Evolutionary conservation across 2,797 vertebrate genomes (phyloP).

Genomic region (Hippopotamyrus pictus): DNA sequence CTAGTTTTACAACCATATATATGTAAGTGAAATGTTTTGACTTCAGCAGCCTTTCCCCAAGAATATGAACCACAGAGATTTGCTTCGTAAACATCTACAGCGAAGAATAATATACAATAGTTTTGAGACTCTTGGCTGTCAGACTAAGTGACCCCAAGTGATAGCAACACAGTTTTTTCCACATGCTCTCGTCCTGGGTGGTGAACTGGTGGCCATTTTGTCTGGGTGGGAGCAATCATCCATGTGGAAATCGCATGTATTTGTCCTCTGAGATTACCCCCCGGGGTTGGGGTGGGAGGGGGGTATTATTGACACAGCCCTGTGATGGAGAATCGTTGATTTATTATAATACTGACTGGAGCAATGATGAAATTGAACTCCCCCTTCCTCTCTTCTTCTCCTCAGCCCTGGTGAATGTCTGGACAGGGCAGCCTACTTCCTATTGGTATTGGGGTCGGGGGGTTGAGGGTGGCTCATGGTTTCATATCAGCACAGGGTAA

Average conservation of each 20-base stretch:
- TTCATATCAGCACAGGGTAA: background rate
- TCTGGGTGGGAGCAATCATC: background rate
- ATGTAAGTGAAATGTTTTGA: background rate
- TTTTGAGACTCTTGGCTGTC: background rate
- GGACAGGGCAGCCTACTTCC: background rate
- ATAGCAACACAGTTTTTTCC: background rate
- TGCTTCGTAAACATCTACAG: background rate
- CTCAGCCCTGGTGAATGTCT: background rate
- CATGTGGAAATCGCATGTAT: background rate
- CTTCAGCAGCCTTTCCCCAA: background rate
- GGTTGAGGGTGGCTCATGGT: background rate
- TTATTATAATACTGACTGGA: background rate
- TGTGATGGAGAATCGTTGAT: background rate
- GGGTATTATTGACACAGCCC: background rate
- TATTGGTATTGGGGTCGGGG: background rate
- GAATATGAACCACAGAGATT: background rate
- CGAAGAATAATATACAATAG: background rate
- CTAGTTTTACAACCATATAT: background rate
- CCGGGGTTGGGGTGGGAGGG: too few species aligned
- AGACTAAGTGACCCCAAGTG: background rate
- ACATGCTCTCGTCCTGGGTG: background rate
- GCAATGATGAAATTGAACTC: background rate
- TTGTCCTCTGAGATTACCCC: background rate
- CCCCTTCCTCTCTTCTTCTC: slow-evolving; percentile 11
- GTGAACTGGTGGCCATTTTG: background rate